These are phyloP conservation scores for Macrotus californicus DNA, from an alignment of 2,113 vertebrate genomes.

Conservation along the genomic window DNA sequence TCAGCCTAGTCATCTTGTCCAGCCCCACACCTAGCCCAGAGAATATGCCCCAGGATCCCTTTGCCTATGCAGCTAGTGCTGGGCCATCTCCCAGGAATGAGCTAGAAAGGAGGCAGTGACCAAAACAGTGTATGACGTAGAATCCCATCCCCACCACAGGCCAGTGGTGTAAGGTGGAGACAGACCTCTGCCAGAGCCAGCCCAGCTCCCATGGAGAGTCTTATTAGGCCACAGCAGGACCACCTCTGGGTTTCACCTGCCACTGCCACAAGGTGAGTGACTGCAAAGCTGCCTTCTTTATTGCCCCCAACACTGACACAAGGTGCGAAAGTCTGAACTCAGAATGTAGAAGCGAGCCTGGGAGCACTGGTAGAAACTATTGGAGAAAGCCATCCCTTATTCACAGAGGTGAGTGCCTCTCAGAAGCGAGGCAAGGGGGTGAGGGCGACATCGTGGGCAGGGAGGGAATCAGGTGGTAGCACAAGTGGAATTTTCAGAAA, in stretches of 20 bases:
- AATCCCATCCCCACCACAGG: constrained; percentile 51
- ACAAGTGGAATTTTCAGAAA: neutral
- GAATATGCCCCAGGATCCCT: neutral
- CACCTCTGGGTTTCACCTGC: constrained; percentile 70
- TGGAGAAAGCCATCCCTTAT: neutral
- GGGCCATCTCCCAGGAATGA: neutral
- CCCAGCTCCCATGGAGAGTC: constrained; percentile 75
- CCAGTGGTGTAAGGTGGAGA: constrained; percentile 66
- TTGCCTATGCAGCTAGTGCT: neutral
- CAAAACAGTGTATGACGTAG: neutral
- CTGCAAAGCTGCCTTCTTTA: neutral
- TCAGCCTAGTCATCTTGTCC: neutral
- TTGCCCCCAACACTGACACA: neutral
- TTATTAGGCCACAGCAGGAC: constrained; percentile 49
- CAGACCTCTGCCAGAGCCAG: constrained; percentile 71
- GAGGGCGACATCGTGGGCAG: no score
- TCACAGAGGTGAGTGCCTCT: neutral
- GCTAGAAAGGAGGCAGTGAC: neutral
- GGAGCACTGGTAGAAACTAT: neutral
- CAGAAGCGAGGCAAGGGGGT: neutral
- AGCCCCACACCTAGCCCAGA: neutral
- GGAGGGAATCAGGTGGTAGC: neutral
- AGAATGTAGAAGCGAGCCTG: neutral
- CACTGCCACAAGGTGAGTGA: constrained; percentile 69
- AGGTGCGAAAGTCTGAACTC: neutral